A percentile compares a stretch with the other conserved stretches of the same genome.
Evolutionary conservation across 2,888 invertebrate genomes (phyloP).

Genomic region (Chrysotoxum bicinctum): DNA sequence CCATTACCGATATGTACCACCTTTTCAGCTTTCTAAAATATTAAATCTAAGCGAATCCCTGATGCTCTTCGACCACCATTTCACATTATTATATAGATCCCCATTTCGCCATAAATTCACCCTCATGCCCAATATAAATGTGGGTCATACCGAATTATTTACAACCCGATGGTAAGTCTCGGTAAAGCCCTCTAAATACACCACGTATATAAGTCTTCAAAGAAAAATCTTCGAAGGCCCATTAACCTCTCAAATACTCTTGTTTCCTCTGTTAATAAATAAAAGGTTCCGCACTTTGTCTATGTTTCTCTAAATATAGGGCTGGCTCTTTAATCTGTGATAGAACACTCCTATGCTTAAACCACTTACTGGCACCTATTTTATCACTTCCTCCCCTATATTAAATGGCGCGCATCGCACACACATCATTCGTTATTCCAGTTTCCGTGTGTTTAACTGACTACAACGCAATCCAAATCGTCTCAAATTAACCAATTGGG

Average conservation of each 20-base stretch:
- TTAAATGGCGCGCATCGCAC: slow-evolving; percentile 16
- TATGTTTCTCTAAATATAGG: background rate
- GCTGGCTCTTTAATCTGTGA: background rate
- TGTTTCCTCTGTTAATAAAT: slow-evolving; percentile 46
- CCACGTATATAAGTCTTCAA: slow-evolving; percentile 8
- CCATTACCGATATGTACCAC: slow-evolving; percentile 22
- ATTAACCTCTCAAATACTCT: slow-evolving; percentile 50
- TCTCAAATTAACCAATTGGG: slow-evolving; percentile 64
- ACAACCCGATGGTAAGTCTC: slow-evolving; percentile 21
- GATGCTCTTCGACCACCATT: background rate
- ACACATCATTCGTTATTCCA: slow-evolving; percentile 33
- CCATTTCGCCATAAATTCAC: slow-evolving; percentile 21
- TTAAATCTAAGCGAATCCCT: slow-evolving; percentile 3
- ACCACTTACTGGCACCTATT: slow-evolving; percentile 63
- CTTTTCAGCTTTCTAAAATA: slow-evolving; percentile 1
- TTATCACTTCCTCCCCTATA: slow-evolving; percentile 33
- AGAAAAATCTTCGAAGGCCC: slow-evolving; percentile 47
- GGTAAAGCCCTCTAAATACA: slow-evolving; percentile 32
- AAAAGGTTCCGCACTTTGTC: background rate
- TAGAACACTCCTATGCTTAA: slow-evolving; percentile 40
- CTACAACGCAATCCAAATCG: slow-evolving; percentile 31
- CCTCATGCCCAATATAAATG: background rate
- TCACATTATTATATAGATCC: slow-evolving; percentile 2
- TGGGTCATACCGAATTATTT: slow-evolving; percentile 37
- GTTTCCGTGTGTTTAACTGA: background rate